phyloP scores from a whole-genome alignment of 2,888 invertebrate genomes.

The Eulithis prunata region DNA sequence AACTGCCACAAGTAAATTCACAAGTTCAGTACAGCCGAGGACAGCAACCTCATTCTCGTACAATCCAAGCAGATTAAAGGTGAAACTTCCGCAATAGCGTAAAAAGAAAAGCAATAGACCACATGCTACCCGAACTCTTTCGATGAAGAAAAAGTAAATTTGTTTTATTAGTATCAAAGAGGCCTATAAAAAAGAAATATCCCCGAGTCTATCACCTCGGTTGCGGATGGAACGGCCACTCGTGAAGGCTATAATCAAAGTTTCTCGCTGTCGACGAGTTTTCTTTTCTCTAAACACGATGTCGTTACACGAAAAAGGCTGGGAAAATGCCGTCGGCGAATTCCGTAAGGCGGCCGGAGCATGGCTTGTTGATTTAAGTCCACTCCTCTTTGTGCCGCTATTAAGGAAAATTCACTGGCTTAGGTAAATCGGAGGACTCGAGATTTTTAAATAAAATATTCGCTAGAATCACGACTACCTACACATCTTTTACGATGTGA shows the following conservation, averaged over 20 bases:
- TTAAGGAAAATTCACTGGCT: constrained; percentile 67
- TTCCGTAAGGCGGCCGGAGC: constrained; percentile 62
- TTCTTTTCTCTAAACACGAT: constrained; percentile 82
- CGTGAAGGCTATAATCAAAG: constrained; percentile 82
- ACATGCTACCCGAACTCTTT: constrained; percentile 72
- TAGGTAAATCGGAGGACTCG: constrained; percentile 58
- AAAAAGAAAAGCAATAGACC: constrained; percentile 66
- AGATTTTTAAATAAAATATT: constrained; percentile 48
- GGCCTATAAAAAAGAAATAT: constrained; percentile 80
- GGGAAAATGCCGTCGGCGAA: constrained; percentile 77
- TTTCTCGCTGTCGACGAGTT: constrained; percentile 79
- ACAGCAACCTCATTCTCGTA: constrained; percentile 48
- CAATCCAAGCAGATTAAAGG: constrained; percentile 63
- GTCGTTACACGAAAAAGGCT: constrained; percentile 82
- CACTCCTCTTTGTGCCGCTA: constrained; percentile 66
- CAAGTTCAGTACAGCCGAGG: constrained; percentile 56
- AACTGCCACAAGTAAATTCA: constrained; percentile 57
- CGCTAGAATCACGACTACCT: constrained; percentile 31
- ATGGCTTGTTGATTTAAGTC: constrained; percentile 73
- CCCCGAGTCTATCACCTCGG: constrained; percentile 77
- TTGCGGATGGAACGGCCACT: constrained; percentile 75
- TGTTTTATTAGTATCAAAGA: constrained; percentile 82
- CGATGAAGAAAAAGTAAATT: constrained; percentile 74
- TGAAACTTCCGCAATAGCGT: constrained; percentile 67
- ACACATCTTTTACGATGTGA: constrained; percentile 42